Base-by-base conservation (phyloP, 2,113 vertebrate species). In the Labeo catla region DNA sequence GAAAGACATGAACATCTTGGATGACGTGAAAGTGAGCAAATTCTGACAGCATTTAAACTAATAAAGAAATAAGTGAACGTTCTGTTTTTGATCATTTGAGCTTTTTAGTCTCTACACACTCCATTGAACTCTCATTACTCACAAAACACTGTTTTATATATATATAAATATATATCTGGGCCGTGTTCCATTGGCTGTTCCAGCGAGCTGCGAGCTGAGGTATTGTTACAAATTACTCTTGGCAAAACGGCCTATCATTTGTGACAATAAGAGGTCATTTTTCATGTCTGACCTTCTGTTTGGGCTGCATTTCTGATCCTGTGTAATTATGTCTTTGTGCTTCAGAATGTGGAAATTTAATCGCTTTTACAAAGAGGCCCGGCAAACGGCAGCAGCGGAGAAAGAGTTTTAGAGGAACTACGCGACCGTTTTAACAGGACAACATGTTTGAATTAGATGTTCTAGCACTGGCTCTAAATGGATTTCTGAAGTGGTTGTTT, bases 391-490 rank as follows among this genome's bases (percentile, higher is more conserved):
- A 87, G 88, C 81, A 89, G 87, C 63, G 86, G 90, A 88, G 92
- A 84, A 89, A 83, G 86, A 89, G 90, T 88, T 92, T 95, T 90
- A 80, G 92, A 94, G 93, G 91, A 89, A 91, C 87, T 88, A 90
- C 90, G 87, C 90, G 90, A 92, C 92, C 90, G 49, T 93, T 95
- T 94, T 94, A 94, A 94, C 92, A 92, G 92, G 91, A 92, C 90
- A 91, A 91, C 93, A 93, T 93, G 93, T 94, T 95, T 95, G 95
- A 96, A 95, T 94, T 94, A 94, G 94, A 94, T 93, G 93, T 93
- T 96, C 93, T 91, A 91, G 91, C 91, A 92, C 91, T 88, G 85
- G 84, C 92, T 94, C 93, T 94, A 86, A 94, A 94, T 94, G 91
- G 91, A 88, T 95, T 93, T 93, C 90, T 94, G 91, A 92, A 94